Evolutionary conservation across 2,113 vertebrate species (phyloP).

Genomic region (Mirza zaza): DNA sequence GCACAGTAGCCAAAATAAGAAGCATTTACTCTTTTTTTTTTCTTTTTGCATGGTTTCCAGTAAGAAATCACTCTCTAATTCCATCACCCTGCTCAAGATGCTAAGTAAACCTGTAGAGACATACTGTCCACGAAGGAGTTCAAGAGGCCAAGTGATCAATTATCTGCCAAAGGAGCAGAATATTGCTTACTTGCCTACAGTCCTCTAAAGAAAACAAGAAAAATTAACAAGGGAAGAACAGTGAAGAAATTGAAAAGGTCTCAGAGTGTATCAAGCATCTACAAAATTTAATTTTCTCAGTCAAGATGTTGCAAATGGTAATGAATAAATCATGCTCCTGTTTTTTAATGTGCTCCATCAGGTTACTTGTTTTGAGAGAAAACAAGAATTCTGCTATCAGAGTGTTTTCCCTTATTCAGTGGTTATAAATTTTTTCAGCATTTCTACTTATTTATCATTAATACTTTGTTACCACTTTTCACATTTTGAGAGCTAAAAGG

Average conservation of each 20-base stretch:
- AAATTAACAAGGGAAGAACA: slow-evolving; percentile 60
- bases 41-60: slow-evolving; percentile 51
- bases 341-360: slow-evolving; percentile 52
- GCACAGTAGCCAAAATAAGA: slow-evolving; percentile 60
- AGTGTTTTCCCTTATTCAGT: not conserved
- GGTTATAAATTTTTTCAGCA: slow-evolving; percentile 2
- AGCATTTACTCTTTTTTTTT: slow-evolving; percentile 16
- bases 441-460: slow-evolving; percentile 10
- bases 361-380: slow-evolving; percentile 41
- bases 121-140: slow-evolving; percentile 52
- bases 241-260: slow-evolving; percentile 58
- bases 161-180: slow-evolving; percentile 62
- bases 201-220: slow-evolving; percentile 69
- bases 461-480: not conserved
- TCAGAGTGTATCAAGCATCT: slow-evolving; percentile 58
- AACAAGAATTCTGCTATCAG: not conserved
- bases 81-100: slow-evolving; percentile 26
- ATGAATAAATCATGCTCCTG: slow-evolving; percentile 61
- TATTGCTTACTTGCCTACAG: slow-evolving; percentile 62
- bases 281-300: slow-evolving; percentile 68
- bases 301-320: slow-evolving; percentile 30
- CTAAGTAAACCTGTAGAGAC: slow-evolving; percentile 67
- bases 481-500: not conserved
- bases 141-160: slow-evolving; percentile 68
- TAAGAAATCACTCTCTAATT: slow-evolving; percentile 64